Percentiles rank a stretch among this genome's conserved stretches.
Evolutionary conservation across 30 jellyfish, hydroid and myxozoan genomes (phyloP).

Genomic region (Morbakka virulenta): DNA sequence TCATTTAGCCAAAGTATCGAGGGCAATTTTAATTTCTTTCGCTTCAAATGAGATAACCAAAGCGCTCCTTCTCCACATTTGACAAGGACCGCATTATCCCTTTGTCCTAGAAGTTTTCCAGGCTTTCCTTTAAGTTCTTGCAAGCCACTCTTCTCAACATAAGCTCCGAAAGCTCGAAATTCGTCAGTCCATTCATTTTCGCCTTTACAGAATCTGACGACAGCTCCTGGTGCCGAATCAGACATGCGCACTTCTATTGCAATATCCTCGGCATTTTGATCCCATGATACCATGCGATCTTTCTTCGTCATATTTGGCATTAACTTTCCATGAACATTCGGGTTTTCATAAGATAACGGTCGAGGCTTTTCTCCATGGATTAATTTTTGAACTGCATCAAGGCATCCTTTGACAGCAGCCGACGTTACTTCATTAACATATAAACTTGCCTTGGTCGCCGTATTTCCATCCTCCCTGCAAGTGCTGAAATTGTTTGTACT

Average conservation of each 20-base stretch:
- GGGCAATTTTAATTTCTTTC: not conserved
- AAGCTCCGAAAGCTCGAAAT: not conserved
- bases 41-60: not conserved
- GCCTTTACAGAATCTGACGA: not conserved
- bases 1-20: too few species aligned
- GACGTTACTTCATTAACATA: constrained; percentile 3
- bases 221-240: constrained; percentile 5
- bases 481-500: not conserved
- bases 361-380: not conserved
- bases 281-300: constrained; percentile 1
- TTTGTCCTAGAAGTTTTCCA: constrained; percentile 5
- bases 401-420: not conserved
- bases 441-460: constrained; percentile 2
- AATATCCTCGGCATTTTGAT: not conserved
- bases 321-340: not conserved
- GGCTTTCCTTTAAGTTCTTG: not conserved
- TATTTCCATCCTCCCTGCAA: not conserved
- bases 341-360: not conserved
- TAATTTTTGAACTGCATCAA: not conserved
- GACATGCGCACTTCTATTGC: constrained; percentile 1
- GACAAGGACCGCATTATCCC: not conserved
- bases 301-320: not conserved
- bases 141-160: not conserved
- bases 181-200: not conserved
- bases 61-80: not conserved